These are phyloP conservation scores for Acanthiza pusilla DNA, from an alignment of 2,797 vertebrate species.

Conservation along the genomic window DNA sequence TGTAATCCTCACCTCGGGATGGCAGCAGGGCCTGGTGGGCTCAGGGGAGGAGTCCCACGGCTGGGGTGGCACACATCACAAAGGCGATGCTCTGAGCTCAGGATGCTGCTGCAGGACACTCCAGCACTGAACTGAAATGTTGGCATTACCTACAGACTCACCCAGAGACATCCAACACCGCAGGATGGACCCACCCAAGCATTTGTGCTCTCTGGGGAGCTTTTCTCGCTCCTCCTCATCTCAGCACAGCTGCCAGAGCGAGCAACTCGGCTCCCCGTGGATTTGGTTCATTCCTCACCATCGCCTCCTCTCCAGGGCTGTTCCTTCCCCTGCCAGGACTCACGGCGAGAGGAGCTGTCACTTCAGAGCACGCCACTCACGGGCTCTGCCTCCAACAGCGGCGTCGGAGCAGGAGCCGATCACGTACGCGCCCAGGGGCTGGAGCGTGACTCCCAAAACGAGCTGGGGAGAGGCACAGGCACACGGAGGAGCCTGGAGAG, in stretches of 20 bases:
- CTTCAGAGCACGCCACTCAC: background rate
- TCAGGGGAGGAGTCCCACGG: background rate
- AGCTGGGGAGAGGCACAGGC: background rate
- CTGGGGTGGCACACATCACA: background rate
- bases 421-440: background rate
- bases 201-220: background rate
- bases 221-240: background rate
- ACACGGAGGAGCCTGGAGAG: rapidly evolving
- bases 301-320: background rate
- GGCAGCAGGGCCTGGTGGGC: background rate
- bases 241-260: background rate
- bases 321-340: background rate
- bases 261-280: background rate
- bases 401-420: background rate
- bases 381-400: background rate
- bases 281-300: background rate
- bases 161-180: background rate
- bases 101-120: background rate
- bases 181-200: background rate
- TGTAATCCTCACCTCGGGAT: background rate
- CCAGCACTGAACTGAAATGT: background rate
- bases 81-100: background rate
- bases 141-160: background rate
- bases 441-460: background rate
- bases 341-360: background rate